Conservation (phyloP, 1,140 invertebrate genomes). For the Batillaria attramentaria region DNA sequence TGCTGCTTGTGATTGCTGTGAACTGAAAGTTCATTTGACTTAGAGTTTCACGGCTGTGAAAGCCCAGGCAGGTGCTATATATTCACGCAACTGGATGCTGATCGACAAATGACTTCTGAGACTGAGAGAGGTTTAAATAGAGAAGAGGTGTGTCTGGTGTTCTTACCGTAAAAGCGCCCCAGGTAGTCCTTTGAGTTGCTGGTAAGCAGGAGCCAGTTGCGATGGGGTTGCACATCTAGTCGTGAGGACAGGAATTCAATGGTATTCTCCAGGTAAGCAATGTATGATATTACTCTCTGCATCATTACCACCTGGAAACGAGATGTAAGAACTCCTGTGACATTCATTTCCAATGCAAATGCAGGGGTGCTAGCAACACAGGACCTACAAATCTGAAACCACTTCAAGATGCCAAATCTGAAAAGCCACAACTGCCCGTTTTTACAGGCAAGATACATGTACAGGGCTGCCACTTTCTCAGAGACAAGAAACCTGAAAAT, state of each 20-base stretch:
- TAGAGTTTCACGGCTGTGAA: too few species aligned
- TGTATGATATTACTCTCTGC: constrained; percentile 52
- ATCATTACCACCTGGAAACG: constrained; percentile 51
- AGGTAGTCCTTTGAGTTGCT: constrained; percentile 29
- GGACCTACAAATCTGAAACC: too few species aligned
- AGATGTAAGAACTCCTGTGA: neutral
- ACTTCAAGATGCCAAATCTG: too few species aligned
- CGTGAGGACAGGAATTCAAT: constrained; percentile 31
- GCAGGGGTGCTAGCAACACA: neutral
- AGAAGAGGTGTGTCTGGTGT: too few species aligned
- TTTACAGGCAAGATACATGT: constrained; percentile 1
- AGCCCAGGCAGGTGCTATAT: too few species aligned
- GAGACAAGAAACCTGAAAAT: neutral
- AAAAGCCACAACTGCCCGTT: too few species aligned
- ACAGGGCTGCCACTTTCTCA: neutral
- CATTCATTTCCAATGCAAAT: neutral
- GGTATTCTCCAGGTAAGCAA: constrained; percentile 51
- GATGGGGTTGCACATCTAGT: constrained; percentile 20
- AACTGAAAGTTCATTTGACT: too few species aligned
- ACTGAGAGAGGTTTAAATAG: too few species aligned
- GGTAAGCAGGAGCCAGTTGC: constrained; percentile 29
- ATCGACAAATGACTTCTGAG: too few species aligned
- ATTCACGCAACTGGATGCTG: too few species aligned
- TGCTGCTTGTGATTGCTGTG: too few species aligned
- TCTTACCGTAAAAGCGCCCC: neutral